Evolutionary conservation across 1,140 invertebrate species (phyloP), one percentile per base, ranked within the genome.

Genomic region (Tachypleus tridentatus): DNA sequence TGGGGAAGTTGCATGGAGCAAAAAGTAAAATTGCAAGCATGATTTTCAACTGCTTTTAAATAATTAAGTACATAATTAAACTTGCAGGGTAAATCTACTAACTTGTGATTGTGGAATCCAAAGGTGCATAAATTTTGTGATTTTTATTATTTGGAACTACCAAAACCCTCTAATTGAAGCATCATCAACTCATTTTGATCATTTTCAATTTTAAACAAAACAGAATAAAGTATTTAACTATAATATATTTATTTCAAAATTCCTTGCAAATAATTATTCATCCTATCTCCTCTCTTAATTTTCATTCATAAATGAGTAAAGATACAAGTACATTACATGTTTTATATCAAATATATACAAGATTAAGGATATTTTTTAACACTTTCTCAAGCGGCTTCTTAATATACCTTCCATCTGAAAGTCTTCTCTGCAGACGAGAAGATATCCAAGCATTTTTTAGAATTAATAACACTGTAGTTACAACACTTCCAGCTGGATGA

Each of bases 381-480:
- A 8, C 1, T 6, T 59, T 7, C 11, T 59, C 29, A 29, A 29
- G 29, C 29, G 29, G 29, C 29, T 29, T 29, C 29, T 29, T 29
- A 29, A 29, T 29, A 29, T 29, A 29, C 29, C 29, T 29, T 29
- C 29, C 29, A 29, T 29, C 29, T 29, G 29, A 29, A 29, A 29
- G 29, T 29, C 29, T 29, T 29, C 29, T 29, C 29, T 48, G 57
- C n/a, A 5, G 5, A 10, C 57, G 56, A 56, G 62, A 67, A 49
- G 54, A 63, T 47, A 63, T 71, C 57, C 71, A 75, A 10, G 76
- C 77, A 65, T 80, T 78, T 58, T 71, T 69, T n/a, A 79, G 64
- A 53, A 81, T 79, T 62, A 72, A 72, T 59, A 77, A 72, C 57
- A 80, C 76, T 64, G 78, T 77, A n/a, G 72, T 74, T 6, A 81